A percentile compares a stretch with the other conserved stretches of the same genome.
phyloP scores from a whole-genome alignment of 2,888 invertebrate species.

The Drosophila rellima region DNA sequence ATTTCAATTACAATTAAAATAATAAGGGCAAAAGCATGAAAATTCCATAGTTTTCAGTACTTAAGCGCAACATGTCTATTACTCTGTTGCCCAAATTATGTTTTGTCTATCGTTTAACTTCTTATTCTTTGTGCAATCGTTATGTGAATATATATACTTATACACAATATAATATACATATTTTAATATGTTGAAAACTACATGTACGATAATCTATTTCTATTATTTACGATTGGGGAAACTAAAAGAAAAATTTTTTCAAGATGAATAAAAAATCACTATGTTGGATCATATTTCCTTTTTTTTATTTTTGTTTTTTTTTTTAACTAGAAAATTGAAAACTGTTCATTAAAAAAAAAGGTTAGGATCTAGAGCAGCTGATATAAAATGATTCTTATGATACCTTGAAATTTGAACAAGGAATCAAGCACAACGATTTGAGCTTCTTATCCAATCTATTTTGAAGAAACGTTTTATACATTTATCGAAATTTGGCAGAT shows the following conservation, averaged over 20 bases:
- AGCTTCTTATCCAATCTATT: neutral
- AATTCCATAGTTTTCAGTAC: constrained; percentile 57
- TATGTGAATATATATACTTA: constrained; percentile 60
- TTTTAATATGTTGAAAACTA: constrained; percentile 39
- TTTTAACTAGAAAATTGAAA: constrained; percentile 16
- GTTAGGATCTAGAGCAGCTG: neutral
- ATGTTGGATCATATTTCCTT: neutral
- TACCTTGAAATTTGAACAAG: neutral
- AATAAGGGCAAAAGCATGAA: constrained; percentile 14
- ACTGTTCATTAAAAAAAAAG: constrained; percentile 1
- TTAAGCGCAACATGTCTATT: constrained; percentile 33
- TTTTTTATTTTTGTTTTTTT: neutral
- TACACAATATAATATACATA: constrained; percentile 42
- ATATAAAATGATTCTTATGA: constrained; percentile 7
- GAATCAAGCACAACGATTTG: constrained; percentile 2
- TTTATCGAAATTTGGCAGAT: neutral
- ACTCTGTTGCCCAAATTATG: constrained; percentile 33
- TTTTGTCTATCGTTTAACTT: constrained; percentile 35
- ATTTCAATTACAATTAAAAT: constrained; percentile 15
- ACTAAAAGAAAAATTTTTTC: too few species aligned
- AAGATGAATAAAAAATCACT: too few species aligned
- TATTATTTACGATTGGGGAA: too few species aligned
- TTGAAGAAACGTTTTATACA: neutral
- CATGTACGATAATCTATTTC: neutral
- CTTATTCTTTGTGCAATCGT: constrained; percentile 62